phyloP scores from a whole-genome alignment of 2,797 vertebrate genomes.

The Adrianichthys oophorus region DNA sequence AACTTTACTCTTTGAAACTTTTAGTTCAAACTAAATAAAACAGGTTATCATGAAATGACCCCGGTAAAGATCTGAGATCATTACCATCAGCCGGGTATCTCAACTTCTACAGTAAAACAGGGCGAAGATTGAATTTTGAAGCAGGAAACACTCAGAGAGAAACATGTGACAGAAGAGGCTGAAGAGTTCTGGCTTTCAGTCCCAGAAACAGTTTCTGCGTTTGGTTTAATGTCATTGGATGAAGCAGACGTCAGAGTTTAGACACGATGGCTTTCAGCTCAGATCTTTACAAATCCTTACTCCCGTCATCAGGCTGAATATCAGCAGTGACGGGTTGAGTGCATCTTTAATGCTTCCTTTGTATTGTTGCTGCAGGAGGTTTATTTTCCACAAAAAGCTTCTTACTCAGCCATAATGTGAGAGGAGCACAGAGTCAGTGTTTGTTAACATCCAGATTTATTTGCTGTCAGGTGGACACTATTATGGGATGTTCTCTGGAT shows the following conservation, averaged over 20 bases:
- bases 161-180: not conserved
- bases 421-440: constrained; percentile 7
- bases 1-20: too few species aligned
- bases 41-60: too few species aligned
- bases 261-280: not conserved
- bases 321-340: not conserved
- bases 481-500: too few species aligned
- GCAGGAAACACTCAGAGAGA: not conserved
- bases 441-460: not conserved
- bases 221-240: constrained; percentile 1
- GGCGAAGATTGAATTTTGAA: not conserved
- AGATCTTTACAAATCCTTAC: not conserved
- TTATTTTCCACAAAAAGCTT: constrained; percentile 27
- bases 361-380: constrained; percentile 1
- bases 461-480: constrained; percentile 1
- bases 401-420: constrained; percentile 11
- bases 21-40: too few species aligned
- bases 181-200: not conserved
- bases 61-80: too few species aligned
- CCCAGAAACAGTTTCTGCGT: constrained; percentile 3
- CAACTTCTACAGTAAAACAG: too few species aligned
- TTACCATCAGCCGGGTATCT: too few species aligned
- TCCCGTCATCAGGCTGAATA: too few species aligned
- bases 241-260: not conserved
- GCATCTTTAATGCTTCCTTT: constrained; percentile 6